Base-by-base conservation (phyloP, 2,888 invertebrate genomes). In the Aphelenchoides bicaudatus region DNA sequence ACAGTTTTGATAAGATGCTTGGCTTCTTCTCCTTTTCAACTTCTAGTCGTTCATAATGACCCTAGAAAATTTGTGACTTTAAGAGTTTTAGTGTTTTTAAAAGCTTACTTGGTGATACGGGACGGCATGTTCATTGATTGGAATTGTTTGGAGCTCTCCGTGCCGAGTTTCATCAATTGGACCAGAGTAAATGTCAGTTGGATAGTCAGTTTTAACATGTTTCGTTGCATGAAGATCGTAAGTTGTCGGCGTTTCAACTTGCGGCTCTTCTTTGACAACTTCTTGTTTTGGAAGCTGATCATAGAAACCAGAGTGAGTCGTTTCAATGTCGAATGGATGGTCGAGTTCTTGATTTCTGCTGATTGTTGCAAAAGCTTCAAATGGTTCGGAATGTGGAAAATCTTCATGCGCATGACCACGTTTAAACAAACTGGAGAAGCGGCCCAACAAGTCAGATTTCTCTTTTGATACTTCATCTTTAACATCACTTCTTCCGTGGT, bases 171-270 rank as follows among this genome's bases (percentile, higher is more conserved):
- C n/a, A n/a, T n/a, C n/a, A n/a, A n/a, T n/a, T n/a, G 34, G 34
- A n/a, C 34, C 34, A 10, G 34, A 34, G 34, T 34, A 34, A n/a
- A 34, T n/a, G 34, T 34, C 34, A n/a, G 34, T 34, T n/a, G 34
- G 34, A n/a, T 34, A 34, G 10, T 34, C 34, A n/a, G n/a, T n/a
- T n/a, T n/a, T n/a, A n/a, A n/a, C n/a, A n/a, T n/a, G n/a, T n/a
- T n/a, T n/a, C n/a, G n/a, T n/a, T n/a, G n/a, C n/a, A n/a, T n/a
- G n/a, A n/a, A n/a, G n/a, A n/a, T n/a, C n/a, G n/a, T n/a, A n/a
- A n/a, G n/a, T n/a, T n/a, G n/a, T n/a, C n/a, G n/a, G n/a, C n/a
- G n/a, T n/a, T n/a, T n/a, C n/a, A n/a, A n/a, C n/a, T n/a, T n/a
- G n/a, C n/a, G n/a, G n/a, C n/a, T n/a, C n/a, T n/a, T n/a, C n/a